These are phyloP conservation scores for Excalfactoria chinensis DNA, from an alignment of 2,113 vertebrate genomes.

Conservation along the genomic window DNA sequence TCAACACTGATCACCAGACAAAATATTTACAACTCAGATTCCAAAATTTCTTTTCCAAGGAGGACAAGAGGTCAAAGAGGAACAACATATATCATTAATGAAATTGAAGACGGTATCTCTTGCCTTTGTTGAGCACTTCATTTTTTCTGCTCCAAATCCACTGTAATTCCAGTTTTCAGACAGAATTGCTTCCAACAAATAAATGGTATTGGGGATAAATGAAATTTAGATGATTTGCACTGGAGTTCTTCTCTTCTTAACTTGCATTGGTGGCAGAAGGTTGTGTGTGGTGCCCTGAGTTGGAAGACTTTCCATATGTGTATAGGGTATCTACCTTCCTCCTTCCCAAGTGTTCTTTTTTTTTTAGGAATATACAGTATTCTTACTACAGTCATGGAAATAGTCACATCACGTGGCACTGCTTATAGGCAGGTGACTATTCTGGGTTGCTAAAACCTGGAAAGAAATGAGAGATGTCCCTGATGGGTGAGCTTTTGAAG, in stretches of 20 bases:
- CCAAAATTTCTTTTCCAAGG: not conserved
- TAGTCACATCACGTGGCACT: not conserved
- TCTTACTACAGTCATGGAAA: not conserved
- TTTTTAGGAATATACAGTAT: not conserved
- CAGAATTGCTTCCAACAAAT: not conserved
- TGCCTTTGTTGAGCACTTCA: not conserved
- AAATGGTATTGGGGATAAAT: not conserved
- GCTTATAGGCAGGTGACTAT: not conserved
- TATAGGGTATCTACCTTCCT: not conserved
- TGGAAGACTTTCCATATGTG: not conserved
- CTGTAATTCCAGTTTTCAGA: not conserved
- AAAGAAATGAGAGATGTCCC: not conserved
- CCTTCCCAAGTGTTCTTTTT: not conserved
- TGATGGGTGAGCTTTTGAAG: not conserved
- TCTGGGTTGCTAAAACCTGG: not conserved
- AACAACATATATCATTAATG: not conserved
- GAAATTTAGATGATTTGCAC: not conserved
- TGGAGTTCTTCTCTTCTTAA: not conserved
- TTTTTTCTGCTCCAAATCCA: not conserved
- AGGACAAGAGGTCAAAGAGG: not conserved
- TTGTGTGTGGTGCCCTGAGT: not conserved
- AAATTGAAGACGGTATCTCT: not conserved
- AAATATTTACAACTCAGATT: not conserved
- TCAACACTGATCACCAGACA: not conserved
- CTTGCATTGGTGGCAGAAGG: not conserved